These are phyloP conservation scores for Puma concolor DNA, from an alignment of 2,113 vertebrate genomes.

Conservation along the genomic window DNA sequence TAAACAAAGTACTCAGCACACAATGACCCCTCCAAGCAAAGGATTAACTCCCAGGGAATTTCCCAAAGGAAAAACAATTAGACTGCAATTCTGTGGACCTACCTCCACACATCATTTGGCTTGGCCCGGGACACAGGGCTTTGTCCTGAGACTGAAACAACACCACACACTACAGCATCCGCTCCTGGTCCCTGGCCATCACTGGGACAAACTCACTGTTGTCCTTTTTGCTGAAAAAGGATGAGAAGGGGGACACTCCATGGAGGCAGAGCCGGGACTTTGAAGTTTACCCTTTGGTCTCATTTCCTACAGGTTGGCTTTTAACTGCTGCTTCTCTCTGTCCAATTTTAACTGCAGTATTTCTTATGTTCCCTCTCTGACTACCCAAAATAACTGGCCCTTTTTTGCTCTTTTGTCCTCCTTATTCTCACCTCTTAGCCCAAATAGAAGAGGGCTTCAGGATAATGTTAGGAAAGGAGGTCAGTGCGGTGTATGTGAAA, in stretches of 20 bases:
- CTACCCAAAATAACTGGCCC: conserved; percentile 64
- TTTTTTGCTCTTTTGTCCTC: conserved; percentile 43
- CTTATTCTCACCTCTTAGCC: conserved; percentile 67
- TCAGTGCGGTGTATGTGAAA: conserved; percentile 35
- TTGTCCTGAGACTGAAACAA: neutral
- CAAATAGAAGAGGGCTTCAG: conserved; percentile 44
- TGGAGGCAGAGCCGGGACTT: conserved; percentile 52
- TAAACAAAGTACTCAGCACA: neutral
- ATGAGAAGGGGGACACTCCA: neutral
- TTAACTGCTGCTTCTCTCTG: conserved; percentile 63
- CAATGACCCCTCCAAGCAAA: neutral
- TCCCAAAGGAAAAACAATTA: neutral
- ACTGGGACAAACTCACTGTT: neutral
- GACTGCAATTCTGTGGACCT: neutral
- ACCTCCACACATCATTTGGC: neutral
- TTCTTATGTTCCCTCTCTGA: conserved; percentile 35
- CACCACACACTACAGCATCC: neutral
- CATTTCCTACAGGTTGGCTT: conserved; percentile 64
- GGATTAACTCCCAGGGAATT: neutral
- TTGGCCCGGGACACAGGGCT: neutral
- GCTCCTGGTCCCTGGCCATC: neutral
- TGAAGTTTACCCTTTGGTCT: conserved; percentile 37
- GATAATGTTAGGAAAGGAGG: conserved; percentile 60
- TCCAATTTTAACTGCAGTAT: conserved; percentile 60
- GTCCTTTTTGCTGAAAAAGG: conserved; percentile 28